phyloP scores from a whole-genome alignment of 2,797 vertebrate genomes.

The Chiloscyllium punctatum region DNA sequence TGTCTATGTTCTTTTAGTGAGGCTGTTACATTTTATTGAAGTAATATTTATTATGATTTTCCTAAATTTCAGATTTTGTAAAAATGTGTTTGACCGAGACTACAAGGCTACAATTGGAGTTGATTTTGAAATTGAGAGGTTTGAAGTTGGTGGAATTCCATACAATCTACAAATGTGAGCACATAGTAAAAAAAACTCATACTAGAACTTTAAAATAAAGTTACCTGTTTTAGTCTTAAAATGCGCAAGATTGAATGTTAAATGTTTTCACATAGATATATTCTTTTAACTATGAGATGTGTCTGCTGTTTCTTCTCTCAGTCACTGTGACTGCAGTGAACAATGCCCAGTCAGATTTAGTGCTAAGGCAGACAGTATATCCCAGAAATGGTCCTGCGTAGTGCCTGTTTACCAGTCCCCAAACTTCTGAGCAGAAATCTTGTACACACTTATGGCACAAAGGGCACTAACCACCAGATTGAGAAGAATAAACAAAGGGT shows the following conservation, averaged over 20 bases:
- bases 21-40: not conserved
- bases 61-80: constrained; percentile 72
- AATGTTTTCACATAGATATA: not conserved
- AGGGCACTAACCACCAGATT: not conserved
- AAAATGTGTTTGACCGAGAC: constrained; percentile 75
- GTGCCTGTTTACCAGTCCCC: not conserved
- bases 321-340: not conserved
- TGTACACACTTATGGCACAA: not conserved
- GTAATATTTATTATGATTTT: not conserved
- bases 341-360: too few species aligned
- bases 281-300: not conserved
- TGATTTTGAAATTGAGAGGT: constrained; percentile 86
- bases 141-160: constrained; percentile 74
- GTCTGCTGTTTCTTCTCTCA: not conserved
- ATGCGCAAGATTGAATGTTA: not conserved
- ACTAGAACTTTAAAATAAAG: not conserved
- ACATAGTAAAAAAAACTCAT: not conserved
- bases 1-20: not conserved
- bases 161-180: constrained; percentile 85
- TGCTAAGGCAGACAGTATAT: not conserved
- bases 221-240: not conserved
- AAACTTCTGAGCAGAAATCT: not conserved
- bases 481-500: not conserved
- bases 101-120: constrained; percentile 90
- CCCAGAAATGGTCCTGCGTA: not conserved